Conservation (phyloP, 64 coral and sea anemone genomes). For the Pachyseris speciosa region DNA sequence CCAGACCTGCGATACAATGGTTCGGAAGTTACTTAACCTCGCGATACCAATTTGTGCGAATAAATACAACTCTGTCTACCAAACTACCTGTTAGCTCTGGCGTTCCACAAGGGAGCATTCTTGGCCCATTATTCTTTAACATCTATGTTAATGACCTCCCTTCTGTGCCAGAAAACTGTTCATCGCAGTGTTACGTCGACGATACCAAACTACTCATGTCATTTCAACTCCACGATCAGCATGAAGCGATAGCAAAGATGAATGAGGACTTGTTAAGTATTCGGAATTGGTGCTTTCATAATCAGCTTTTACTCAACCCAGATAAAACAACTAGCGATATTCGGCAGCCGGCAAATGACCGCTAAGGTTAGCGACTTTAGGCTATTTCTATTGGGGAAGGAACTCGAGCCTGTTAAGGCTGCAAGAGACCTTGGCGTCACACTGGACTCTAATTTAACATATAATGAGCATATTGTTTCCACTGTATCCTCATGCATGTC, state of each 20-base stretch:
- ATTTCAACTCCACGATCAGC: constrained; percentile 3
- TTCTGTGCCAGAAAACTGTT: background rate
- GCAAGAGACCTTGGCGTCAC: constrained; percentile 15
- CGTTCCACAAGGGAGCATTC: constrained; percentile 24
- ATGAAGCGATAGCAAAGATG: background rate
- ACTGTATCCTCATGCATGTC: constrained; percentile 60
- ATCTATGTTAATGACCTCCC: background rate
- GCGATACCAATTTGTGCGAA: constrained; percentile 35
- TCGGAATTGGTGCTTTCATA: constrained; percentile 55
- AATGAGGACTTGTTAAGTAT: constrained; percentile 34
- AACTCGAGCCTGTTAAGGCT: background rate
- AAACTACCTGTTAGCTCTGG: constrained; percentile 17
- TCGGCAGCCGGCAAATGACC: constrained; percentile 59
- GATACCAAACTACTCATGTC: constrained; percentile 32
- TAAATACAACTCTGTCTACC: constrained; percentile 27
- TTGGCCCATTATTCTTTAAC: constrained; percentile 12
- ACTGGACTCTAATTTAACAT: background rate
- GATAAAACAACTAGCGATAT: constrained; percentile 59
- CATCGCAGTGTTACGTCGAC: constrained; percentile 30
- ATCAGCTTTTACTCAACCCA: constrained; percentile 29
- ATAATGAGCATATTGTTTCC: constrained; percentile 17
- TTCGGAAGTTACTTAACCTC: constrained; percentile 36
- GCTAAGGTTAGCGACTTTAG: constrained; percentile 25
- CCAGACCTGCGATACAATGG: constrained; percentile 14
- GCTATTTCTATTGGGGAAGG: constrained; percentile 39